Percentiles rank a stretch among this genome's conserved stretches.
Evolutionary conservation across 2,797 vertebrate species (phyloP).

Genomic region (Danionella dracula): DNA sequence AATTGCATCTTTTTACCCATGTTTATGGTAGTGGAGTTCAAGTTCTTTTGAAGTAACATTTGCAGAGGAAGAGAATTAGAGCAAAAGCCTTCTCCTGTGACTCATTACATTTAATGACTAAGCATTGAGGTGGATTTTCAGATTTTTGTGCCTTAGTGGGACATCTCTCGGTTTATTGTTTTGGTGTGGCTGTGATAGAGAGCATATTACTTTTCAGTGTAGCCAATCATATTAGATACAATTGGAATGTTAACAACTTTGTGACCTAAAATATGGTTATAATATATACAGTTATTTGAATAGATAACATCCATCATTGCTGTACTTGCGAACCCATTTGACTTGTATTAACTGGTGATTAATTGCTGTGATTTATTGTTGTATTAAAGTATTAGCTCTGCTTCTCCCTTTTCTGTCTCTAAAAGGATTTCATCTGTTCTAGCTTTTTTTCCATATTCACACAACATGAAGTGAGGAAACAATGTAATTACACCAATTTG

Average conservation of each 20-base stretch:
- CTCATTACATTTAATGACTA: background rate
- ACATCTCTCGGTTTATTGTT: background rate
- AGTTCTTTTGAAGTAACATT: background rate
- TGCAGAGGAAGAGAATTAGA: background rate
- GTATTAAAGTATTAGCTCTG: background rate
- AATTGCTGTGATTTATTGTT: background rate
- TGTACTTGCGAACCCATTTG: background rate
- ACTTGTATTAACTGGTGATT: background rate
- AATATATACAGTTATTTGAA: too few species aligned
- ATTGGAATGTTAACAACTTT: too few species aligned
- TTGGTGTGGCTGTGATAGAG: background rate
- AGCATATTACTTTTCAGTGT: too few species aligned
- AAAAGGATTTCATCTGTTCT: constrained; percentile 29
- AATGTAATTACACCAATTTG: constrained; percentile 57
- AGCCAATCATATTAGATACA: too few species aligned
- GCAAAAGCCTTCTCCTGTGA: constrained; percentile 8
- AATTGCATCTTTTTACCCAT: too few species aligned
- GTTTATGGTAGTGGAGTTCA: too few species aligned
- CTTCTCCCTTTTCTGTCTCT: constrained; percentile 1
- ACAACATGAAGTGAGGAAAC: constrained; percentile 53
- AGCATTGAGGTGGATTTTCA: background rate
- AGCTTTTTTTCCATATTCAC: constrained; percentile 43
- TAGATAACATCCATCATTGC: too few species aligned
- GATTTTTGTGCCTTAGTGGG: background rate
- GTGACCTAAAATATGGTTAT: too few species aligned